A percentile compares a stretch with the other conserved stretches of the same genome.
Evolutionary conservation across 30 jellyfish, hydroid and myxozoan genomes (phyloP).

Genomic region (Hydra vulgaris): DNA sequence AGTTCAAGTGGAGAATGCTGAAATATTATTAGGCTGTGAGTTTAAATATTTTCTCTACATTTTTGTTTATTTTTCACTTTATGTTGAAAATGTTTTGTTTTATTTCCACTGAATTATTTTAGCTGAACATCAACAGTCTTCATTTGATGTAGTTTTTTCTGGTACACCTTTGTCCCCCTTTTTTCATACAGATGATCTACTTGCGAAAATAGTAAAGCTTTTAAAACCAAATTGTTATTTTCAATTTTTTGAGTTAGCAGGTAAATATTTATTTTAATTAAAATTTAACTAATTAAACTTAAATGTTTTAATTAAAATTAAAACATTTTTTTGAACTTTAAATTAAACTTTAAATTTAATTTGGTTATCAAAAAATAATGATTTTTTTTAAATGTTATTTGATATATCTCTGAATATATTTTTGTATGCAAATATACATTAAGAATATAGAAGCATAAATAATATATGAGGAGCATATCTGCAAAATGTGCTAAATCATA

Average conservation of each 20-base stretch:
- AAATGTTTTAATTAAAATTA: no score
- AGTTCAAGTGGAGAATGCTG: slow-evolving; percentile 88
- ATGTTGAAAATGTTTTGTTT: neutral
- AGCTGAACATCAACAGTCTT: slow-evolving; percentile 64
- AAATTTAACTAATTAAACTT: no score
- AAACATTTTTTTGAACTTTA: no score
- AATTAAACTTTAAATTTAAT: no score
- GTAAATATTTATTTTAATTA: slow-evolving; percentile 21
- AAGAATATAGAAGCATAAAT: no score
- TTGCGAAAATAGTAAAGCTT: slow-evolving; percentile 59
- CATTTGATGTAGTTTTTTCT: slow-evolving; percentile 71
- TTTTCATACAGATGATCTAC: slow-evolving; percentile 43
- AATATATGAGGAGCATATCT: no score
- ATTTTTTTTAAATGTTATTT: no score
- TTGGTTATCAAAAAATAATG: no score
- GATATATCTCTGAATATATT: no score
- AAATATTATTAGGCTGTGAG: slow-evolving; percentile 49
- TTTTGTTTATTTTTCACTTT: no score
- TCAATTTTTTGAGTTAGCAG: slow-evolving; percentile 62
- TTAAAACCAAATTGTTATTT: slow-evolving; percentile 65
- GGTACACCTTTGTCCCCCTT: slow-evolving; percentile 64
- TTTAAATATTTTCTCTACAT: neutral
- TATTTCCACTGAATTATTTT: neutral
- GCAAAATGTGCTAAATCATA: no score
- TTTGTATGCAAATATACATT: no score